Evolutionary conservation across 2,797 vertebrate genomes (phyloP).

Genomic region (Neopelma chrysocephalum): DNA sequence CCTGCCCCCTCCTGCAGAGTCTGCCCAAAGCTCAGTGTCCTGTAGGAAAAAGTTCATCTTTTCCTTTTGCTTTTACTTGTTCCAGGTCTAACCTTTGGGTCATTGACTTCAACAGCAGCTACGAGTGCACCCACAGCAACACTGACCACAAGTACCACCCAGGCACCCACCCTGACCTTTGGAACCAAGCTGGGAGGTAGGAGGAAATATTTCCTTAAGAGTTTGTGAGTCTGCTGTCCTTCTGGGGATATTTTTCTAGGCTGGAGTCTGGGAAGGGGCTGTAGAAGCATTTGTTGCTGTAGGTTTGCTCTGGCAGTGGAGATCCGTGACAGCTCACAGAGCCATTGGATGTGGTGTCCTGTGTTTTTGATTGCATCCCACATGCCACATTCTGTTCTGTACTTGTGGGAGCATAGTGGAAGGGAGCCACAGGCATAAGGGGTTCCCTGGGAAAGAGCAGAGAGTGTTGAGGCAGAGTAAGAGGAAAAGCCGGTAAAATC

Average conservation of each 20-base stretch:
- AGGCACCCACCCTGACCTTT: conserved; percentile 75
- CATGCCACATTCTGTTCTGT: rapidly evolving
- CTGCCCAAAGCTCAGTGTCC: not conserved
- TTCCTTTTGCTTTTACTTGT: not conserved
- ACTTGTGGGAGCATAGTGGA: not conserved
- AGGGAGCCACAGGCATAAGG: not conserved
- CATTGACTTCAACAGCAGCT: not conserved
- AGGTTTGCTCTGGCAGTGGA: not conserved
- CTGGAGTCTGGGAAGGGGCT: not conserved
- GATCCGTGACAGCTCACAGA: not conserved
- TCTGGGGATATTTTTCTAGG: rapidly evolving
- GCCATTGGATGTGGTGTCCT: rapidly evolving
- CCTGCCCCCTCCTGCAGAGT: not conserved
- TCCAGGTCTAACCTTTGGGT: conserved; percentile 64
- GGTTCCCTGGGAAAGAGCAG: rapidly evolving
- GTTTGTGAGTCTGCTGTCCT: not conserved
- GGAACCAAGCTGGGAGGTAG: conserved; percentile 82
- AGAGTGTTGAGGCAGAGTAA: not conserved
- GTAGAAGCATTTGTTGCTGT: not conserved
- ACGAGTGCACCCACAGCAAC: not conserved
- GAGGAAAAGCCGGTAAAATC: too few relatives aligned
- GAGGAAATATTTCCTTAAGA: not conserved
- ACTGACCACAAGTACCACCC: not conserved
- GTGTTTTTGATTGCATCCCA: not conserved
- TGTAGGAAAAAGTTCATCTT: not conserved